These are phyloP conservation scores for Oreocharis arfaki DNA, from an alignment of 2,113 vertebrate genomes.

Conservation along the genomic window DNA sequence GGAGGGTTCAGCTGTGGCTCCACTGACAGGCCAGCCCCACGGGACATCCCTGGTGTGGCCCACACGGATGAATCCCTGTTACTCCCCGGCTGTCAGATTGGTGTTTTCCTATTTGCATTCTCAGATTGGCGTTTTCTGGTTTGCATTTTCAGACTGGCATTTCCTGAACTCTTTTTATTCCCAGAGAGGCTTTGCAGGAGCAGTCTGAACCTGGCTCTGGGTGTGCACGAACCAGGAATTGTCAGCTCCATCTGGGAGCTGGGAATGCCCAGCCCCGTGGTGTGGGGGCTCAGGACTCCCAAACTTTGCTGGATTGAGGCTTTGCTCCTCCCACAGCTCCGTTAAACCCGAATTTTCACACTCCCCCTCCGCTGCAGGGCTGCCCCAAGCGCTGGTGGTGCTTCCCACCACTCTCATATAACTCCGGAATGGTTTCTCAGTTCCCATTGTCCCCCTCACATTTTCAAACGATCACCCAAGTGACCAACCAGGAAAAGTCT, in stretches of 20 bases:
- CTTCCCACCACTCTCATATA: background rate
- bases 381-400: background rate
- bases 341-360: fast-evolving
- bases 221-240: background rate
- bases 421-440: background rate
- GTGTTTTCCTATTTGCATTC: fast-evolving
- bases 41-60: fast-evolving
- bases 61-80: background rate
- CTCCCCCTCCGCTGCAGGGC: no score
- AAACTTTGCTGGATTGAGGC: background rate
- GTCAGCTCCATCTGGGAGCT: fast-evolving
- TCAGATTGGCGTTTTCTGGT: fast-evolving
- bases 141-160: fast-evolving
- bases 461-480: background rate
- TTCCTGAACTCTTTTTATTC: no score
- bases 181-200: background rate
- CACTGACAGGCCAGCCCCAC: background rate
- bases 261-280: background rate
- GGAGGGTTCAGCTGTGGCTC: background rate
- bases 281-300: background rate
- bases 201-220: background rate
- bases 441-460: background rate
- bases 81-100: no score
- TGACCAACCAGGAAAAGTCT: background rate
- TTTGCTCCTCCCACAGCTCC: background rate